phyloP scores from a whole-genome alignment of 2,113 vertebrate species.

The Vidua chalybeata region DNA sequence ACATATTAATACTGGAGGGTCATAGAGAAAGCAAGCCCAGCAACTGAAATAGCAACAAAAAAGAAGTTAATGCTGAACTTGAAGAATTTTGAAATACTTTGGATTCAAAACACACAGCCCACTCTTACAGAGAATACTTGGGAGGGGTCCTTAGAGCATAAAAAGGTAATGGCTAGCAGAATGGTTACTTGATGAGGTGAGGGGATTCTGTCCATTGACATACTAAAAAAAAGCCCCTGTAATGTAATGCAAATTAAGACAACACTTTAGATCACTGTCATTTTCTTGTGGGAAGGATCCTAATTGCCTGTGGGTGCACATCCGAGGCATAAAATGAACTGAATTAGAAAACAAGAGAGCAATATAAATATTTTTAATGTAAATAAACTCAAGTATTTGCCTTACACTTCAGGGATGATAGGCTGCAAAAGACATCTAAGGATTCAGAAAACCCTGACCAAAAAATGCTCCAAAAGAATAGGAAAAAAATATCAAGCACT shows the following conservation, averaged over 20 bases:
- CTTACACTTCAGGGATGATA: background rate
- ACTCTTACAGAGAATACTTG: background rate
- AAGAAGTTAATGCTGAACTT: background rate
- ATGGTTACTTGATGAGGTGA: background rate
- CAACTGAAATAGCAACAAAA: background rate
- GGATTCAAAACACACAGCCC: background rate
- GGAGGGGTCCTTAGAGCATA: background rate
- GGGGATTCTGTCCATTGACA: background rate
- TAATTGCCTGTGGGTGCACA: background rate
- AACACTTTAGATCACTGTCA: background rate
- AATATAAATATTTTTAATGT: background rate
- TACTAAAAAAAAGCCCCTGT: background rate
- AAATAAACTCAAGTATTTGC: background rate
- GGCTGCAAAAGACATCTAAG: background rate
- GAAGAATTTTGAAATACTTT: background rate
- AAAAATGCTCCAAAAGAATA: background rate
- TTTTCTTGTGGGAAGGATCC: background rate
- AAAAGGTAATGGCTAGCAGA: background rate
- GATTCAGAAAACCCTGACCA: background rate
- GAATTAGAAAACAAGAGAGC: background rate
- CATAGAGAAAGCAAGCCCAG: background rate
- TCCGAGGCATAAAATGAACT: background rate
- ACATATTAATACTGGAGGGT: background rate
- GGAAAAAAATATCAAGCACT: background rate
- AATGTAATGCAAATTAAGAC: background rate